Evolutionary conservation across 2,797 vertebrate genomes (phyloP).

Genomic region (Picus viridis): DNA sequence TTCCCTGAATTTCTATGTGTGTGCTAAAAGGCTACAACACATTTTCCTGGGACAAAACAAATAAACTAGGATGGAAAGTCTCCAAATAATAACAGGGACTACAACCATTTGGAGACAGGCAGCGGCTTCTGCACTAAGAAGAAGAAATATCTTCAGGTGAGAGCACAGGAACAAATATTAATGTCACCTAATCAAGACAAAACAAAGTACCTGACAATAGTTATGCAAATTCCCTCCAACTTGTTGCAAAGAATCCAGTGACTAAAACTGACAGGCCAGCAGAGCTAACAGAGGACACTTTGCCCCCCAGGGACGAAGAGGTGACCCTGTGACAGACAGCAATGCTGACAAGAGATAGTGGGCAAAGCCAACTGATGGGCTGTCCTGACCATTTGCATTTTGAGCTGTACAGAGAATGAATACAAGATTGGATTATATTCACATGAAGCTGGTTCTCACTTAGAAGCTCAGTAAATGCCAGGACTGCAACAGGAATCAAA

Average conservation of each 20-base stretch:
- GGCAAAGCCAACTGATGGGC: background rate
- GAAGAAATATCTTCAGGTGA: background rate
- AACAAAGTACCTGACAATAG: background rate
- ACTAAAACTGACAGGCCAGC: constrained; percentile 18
- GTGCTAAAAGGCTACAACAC: background rate
- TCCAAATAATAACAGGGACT: background rate
- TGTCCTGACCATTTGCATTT: background rate
- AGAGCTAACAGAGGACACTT: background rate
- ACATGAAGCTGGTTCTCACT: background rate
- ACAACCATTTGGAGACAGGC: background rate
- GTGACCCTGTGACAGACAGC: constrained; percentile 24
- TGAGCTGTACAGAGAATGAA: background rate
- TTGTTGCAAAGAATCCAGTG: background rate
- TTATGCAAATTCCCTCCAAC: background rate
- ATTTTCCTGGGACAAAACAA: background rate
- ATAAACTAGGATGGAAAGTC: background rate
- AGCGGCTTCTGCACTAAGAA: background rate
- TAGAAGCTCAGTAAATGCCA: background rate
- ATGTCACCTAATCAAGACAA: background rate
- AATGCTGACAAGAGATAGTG: background rate
- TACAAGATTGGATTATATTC: background rate
- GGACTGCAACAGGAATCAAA: background rate
- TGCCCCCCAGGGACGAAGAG: background rate
- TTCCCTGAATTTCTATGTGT: background rate
- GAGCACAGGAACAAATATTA: background rate